Evolutionary conservation across 2,888 invertebrate species (phyloP).

Genomic region (Drosophila greeni): DNA sequence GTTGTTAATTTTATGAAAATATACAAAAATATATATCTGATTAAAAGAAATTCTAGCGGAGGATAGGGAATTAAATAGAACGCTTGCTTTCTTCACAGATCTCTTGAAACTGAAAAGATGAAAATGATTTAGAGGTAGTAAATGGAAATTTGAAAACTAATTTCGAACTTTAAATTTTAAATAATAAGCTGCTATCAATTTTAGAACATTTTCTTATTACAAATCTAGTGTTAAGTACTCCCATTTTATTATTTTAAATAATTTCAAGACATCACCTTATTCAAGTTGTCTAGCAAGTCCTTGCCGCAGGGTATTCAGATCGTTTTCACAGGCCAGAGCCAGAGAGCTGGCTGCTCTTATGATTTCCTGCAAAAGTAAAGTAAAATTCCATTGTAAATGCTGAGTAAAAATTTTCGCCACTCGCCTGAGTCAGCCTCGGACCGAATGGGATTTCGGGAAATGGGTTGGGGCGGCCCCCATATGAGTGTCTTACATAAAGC

Average conservation of each 20-base stretch:
- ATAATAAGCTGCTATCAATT: too few species aligned
- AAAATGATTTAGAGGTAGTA: too few species aligned
- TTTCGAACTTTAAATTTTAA: too few species aligned
- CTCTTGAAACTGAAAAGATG: too few species aligned
- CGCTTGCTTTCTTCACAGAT: too few species aligned
- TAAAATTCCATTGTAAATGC: conserved; percentile 55
- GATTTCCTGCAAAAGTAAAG: conserved; percentile 47
- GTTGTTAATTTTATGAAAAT: background rate
- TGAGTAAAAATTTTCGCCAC: conserved; percentile 48
- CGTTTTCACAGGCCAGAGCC: background rate
- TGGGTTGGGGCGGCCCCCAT: conserved; percentile 10
- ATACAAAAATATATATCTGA: background rate
- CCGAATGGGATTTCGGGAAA: conserved; percentile 3
- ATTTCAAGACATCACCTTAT: background rate
- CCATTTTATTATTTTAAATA: background rate
- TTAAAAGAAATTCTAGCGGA: background rate
- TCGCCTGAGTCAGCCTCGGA: conserved; percentile 7
- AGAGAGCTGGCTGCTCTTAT: conserved; percentile 1
- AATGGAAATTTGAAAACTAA: too few species aligned
- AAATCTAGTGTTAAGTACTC: too few species aligned
- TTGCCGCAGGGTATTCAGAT: conserved; percentile 17
- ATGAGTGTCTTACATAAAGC: conserved; percentile 61
- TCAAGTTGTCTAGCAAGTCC: background rate
- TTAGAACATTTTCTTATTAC: too few species aligned
- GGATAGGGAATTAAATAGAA: too few species aligned